Percentiles rank a stretch among this genome's conserved stretches.
phyloP scores from a whole-genome alignment of 2,888 invertebrate species.

The Hydroisotoma schaefferi region DNA sequence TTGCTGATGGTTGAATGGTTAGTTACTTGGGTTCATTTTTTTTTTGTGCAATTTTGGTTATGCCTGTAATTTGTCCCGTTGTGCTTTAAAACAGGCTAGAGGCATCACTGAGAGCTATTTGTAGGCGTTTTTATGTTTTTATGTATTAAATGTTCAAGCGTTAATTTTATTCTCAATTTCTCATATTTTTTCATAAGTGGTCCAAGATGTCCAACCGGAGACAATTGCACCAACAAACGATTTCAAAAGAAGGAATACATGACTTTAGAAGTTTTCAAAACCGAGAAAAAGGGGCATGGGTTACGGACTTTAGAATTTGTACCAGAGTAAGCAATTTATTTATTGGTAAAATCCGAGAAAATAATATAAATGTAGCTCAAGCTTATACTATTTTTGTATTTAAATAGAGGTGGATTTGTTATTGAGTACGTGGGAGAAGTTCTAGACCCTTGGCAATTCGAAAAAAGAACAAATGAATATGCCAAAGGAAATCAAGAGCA shows the following conservation, averaged over 20 bases:
- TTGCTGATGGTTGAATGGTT: constrained; percentile 98
- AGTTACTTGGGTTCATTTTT: constrained; percentile 46
- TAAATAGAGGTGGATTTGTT: constrained; percentile 75
- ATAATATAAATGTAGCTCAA: constrained; percentile 1
- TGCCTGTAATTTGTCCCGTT: too few relatives aligned
- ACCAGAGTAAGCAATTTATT: constrained; percentile 61
- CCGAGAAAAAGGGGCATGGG: constrained; percentile 94
- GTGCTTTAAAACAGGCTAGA: too few relatives aligned
- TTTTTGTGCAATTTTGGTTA: too few relatives aligned
- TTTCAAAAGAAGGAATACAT: constrained; percentile 87
- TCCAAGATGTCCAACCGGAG: constrained; percentile 79
- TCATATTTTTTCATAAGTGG: too few relatives aligned
- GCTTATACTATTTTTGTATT: constrained; percentile 1
- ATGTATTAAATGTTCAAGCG: not conserved
- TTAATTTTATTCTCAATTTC: constrained; percentile 52
- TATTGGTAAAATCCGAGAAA: not conserved
- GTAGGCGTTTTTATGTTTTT: not conserved
- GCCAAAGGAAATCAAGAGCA: constrained; percentile 85
- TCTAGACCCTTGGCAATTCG: constrained; percentile 83
- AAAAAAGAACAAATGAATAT: constrained; percentile 79
- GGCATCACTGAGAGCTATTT: too few relatives aligned
- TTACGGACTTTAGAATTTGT: constrained; percentile 73
- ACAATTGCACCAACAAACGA: constrained; percentile 87
- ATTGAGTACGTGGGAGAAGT: constrained; percentile 99
- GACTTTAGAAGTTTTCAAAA: constrained; percentile 69